Evolutionary conservation across 1,140 invertebrate genomes (phyloP), one percentile per base, ranked within the genome.

Genomic region (fruit fly (Drosophila melanogaster)): DNA sequence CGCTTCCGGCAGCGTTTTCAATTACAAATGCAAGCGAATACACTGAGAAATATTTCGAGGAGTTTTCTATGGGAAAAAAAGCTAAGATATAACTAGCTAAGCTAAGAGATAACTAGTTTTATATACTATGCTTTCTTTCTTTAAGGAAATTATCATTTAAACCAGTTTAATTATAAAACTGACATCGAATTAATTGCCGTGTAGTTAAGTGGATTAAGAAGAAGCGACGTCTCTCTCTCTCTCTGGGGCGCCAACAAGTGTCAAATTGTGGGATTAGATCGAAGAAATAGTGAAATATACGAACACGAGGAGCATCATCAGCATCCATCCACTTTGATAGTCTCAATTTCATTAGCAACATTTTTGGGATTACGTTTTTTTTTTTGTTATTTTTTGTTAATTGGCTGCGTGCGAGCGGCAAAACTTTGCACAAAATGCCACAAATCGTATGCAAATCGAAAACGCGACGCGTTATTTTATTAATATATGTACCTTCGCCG

Each of bases 401-500:
- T 86, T 81, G 67, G 73, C 33, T 65, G 79, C 60, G 67, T 49
- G 71, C 67, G 57, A 60, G 54, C 58, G 54, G 58, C 54, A 41
- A 66, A 49, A 40, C 41, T 67, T 66, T 65, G 64, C 64, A 66
- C 67, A 70, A 70, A 56, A 49, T 65, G 58, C 58, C 61, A 65
- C 61, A 69, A 69, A 69, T 64, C 71, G 49, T 87, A 87, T 87
- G 84, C 84, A 87, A 87, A 87, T 89, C 57, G 69, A 41, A 50
- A 56, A 70, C 49, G 56, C 71, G 66, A 76, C 71, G 84, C 84
- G 77, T 84, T 89, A 89, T 74, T 78, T 90, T 89, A 89, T 84
- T 89, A 90, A 89, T 89, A 90, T 89, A 89, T 89, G 89, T 89
- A 44, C 44, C 46, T 33, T 17, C 35, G 43, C 10, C 17, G n/a